phyloP scores from a whole-genome alignment of 2,113 vertebrate genomes.

The Hyla sarda region DNA sequence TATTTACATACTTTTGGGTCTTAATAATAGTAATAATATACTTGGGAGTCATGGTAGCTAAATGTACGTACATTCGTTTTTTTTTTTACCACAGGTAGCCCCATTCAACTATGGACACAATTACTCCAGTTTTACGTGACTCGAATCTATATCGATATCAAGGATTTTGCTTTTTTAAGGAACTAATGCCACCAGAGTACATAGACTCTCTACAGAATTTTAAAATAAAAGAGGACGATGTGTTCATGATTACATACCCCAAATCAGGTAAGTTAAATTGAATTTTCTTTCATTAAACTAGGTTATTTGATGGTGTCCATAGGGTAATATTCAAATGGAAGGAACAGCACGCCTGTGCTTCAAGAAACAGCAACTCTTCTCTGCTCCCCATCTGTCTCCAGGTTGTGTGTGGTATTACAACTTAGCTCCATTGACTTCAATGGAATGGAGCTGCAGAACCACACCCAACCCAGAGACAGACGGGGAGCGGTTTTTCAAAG shows the following conservation, averaged over 20 bases:
- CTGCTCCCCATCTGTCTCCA: too few relatives aligned
- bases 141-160: slow-evolving; percentile 66
- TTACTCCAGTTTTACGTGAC: slow-evolving; percentile 17
- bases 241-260: slow-evolving; percentile 71
- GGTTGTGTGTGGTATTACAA: too few relatives aligned
- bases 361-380: too few relatives aligned
- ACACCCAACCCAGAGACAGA: too few relatives aligned
- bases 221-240: slow-evolving; percentile 69
- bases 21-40: too few relatives aligned
- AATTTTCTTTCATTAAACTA: not conserved
- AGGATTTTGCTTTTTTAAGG: slow-evolving; percentile 62
- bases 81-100: slow-evolving; percentile 20
- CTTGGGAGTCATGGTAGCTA: not conserved
- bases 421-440: too few relatives aligned
- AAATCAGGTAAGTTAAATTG: slow-evolving; percentile 69
- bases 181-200: slow-evolving; percentile 61
- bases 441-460: too few relatives aligned
- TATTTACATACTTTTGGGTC: too few relatives aligned
- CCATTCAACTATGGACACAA: not conserved
- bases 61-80: not conserved
- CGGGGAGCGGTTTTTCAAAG: too few relatives aligned
- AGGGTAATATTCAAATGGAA: too few relatives aligned
- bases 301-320: too few relatives aligned
- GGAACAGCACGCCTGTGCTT: too few relatives aligned
- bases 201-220: slow-evolving; percentile 72